Conservation (phyloP, 1,140 invertebrate species). For the Eriocheir sinensis region DNA sequence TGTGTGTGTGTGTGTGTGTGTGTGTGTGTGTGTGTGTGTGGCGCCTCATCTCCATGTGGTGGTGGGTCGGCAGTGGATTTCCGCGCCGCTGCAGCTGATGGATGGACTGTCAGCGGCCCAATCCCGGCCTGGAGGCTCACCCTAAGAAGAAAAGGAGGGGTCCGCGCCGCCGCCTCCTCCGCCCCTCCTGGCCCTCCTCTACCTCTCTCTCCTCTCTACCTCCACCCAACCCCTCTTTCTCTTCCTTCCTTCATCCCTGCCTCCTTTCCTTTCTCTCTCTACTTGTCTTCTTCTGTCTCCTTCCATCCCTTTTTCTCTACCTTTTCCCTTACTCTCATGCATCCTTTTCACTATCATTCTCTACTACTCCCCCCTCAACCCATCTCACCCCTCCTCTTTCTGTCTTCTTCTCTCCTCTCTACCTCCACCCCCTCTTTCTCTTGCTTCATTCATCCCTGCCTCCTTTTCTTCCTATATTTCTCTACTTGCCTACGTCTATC, state of each 20-base stretch:
- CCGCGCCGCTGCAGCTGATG: slow-evolving; percentile 74
- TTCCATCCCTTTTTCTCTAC: not conserved
- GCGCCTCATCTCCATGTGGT: slow-evolving; percentile 59
- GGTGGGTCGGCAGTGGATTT: slow-evolving; percentile 76
- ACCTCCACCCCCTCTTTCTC: slow-evolving; percentile 6
- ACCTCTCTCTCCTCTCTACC: not conserved
- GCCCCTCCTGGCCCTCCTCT: not conserved
- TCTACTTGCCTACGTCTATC: not conserved
- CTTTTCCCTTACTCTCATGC: not conserved
- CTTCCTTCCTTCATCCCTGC: not conserved
- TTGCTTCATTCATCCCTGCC: not conserved
- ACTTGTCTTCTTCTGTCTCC: not conserved
- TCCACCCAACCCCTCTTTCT: not conserved
- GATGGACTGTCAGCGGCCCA: slow-evolving; percentile 75
- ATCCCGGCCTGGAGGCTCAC: slow-evolving; percentile 60
- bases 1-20: slow-evolving; percentile 57
- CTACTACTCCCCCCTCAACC: not conserved
- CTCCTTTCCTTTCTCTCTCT: not conserved
- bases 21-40: slow-evolving; percentile 27
- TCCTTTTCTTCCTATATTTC: not conserved
- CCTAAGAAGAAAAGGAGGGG: slow-evolving; percentile 46
- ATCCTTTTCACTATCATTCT: not conserved
- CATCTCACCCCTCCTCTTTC: not conserved
- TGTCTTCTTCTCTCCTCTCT: not conserved
- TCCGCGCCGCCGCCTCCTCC: not conserved